A percentile compares a stretch with the other conserved stretches of the same genome.
Evolutionary conservation across 2,113 vertebrate genomes (phyloP).

Genomic region (Gymnorhina tibicen): DNA sequence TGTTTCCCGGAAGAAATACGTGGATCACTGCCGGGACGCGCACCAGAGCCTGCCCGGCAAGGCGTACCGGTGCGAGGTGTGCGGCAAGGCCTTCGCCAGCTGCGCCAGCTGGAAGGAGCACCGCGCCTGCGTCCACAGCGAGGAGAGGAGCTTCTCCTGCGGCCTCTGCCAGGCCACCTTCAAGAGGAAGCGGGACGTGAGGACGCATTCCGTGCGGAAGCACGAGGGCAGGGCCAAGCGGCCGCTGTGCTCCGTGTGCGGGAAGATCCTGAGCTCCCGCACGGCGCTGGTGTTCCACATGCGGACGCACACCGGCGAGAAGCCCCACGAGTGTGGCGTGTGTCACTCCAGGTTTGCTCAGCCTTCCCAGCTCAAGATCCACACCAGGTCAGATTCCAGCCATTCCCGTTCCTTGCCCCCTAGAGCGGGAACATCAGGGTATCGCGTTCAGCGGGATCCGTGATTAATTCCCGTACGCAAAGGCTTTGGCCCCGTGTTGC

Average conservation of each 20-base stretch:
- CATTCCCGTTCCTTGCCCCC: rapidly evolving
- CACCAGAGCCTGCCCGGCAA: conserved; percentile 61
- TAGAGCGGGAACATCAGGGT: rapidly evolving
- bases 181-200: conserved; percentile 65
- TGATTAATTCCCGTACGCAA: background rate
- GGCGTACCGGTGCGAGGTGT: conserved; percentile 63
- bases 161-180: conserved; percentile 60
- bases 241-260: conserved; percentile 65
- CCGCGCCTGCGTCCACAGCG: conserved; percentile 44
- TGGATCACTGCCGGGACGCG: conserved; percentile 54
- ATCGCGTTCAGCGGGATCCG: background rate
- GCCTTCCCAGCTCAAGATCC: conserved; percentile 70
- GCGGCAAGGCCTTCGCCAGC: conserved; percentile 61
- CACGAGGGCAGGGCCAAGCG: conserved; percentile 66
- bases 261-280: conserved; percentile 69
- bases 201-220: conserved; percentile 43
- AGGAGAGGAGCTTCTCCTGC: conserved; percentile 68
- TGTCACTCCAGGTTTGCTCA: conserved; percentile 65
- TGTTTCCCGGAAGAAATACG: conserved; percentile 27
- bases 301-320: conserved; percentile 68
- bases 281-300: conserved; percentile 67
- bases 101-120: conserved; percentile 68
- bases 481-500: background rate
- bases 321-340: conserved; percentile 55
- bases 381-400: conserved; percentile 57